Conservation (phyloP, 1,140 invertebrate genomes). For the Drosophila punjabiensis region DNA sequence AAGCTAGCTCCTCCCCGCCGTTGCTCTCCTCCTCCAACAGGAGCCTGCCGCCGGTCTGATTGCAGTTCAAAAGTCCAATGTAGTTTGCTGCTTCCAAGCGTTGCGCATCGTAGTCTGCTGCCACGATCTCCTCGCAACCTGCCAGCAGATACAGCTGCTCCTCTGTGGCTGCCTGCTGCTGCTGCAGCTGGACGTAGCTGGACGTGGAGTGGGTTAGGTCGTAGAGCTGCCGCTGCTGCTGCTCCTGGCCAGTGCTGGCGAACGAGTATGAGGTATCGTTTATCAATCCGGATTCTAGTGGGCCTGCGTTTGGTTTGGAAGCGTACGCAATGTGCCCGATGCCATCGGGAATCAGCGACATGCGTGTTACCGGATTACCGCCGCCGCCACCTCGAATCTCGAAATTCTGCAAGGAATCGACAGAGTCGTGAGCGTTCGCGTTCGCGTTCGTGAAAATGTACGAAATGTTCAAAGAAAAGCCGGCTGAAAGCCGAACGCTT, state of each 20-base stretch:
- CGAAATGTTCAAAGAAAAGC: neutral
- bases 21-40: neutral
- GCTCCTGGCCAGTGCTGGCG: neutral
- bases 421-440: neutral
- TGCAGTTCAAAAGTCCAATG: neutral
- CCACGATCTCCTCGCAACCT: neutral
- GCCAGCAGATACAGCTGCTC: neutral
- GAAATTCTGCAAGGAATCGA: neutral
- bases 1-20: neutral
- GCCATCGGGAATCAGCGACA: constrained; percentile 5
- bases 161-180: neutral
- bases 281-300: neutral
- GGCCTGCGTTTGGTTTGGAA: neutral
- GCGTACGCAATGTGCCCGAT: neutral
- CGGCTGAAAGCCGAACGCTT: neutral
- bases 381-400: neutral
- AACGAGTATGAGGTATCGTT: too few species aligned
- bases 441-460: neutral
- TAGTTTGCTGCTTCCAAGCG: neutral
- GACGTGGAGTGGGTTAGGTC: neutral
- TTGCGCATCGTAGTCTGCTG: neutral
- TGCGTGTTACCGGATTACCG: constrained; percentile 2
- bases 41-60: neutral
- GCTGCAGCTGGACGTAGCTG: too few species aligned
- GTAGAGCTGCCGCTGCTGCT: neutral